Evolutionary conservation across 1,140 invertebrate genomes (phyloP).

Genomic region (Calosoma granatense): DNA sequence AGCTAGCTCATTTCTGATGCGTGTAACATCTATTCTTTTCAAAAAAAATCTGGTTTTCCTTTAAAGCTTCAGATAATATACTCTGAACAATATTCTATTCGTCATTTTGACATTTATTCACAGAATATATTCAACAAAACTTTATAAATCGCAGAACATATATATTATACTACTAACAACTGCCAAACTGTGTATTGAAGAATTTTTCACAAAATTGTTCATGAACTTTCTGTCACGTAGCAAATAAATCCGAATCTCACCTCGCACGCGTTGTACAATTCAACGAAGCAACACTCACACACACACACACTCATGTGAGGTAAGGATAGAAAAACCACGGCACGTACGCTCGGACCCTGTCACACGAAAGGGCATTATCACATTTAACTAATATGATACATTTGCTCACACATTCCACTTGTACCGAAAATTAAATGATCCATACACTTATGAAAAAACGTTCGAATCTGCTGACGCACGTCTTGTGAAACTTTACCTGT

Average conservation of each 20-base stretch:
- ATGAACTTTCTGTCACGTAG: background rate
- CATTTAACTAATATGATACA: background rate
- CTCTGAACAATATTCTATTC: background rate
- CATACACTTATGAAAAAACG: background rate
- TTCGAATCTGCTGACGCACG: too few species aligned
- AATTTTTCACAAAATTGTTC: background rate
- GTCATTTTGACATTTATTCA: too few species aligned
- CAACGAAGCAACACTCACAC: background rate
- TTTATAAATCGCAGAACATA: too few species aligned
- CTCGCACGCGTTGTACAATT: background rate
- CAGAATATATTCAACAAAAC: too few species aligned
- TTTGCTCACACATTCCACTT: too few species aligned
- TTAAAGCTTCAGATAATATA: background rate
- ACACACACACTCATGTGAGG: background rate
- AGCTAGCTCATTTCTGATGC: background rate
- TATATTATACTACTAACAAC: background rate
- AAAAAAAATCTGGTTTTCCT: background rate
- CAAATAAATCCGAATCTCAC: slow-evolving; percentile 1
- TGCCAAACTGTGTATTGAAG: background rate
- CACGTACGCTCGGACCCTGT: background rate
- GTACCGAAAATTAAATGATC: too few species aligned
- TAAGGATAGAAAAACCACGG: background rate
- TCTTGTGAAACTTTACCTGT: too few species aligned
- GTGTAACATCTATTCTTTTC: background rate
- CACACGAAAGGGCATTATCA: background rate